Evolutionary conservation across 2,113 vertebrate species (phyloP).

Genomic region (Fregata magnificens): DNA sequence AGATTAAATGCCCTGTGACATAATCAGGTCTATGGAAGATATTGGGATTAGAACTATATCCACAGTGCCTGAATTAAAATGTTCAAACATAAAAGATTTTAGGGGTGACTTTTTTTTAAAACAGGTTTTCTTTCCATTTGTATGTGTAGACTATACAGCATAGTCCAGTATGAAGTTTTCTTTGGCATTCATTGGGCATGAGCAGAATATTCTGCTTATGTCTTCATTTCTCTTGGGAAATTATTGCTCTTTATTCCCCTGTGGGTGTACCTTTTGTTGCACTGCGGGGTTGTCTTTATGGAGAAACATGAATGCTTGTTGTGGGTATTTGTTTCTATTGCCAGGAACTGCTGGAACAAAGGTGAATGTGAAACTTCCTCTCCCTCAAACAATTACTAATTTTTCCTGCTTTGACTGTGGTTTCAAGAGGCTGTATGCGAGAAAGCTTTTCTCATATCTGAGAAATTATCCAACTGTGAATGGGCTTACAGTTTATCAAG

Average conservation of each 20-base stretch:
- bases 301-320: neutral
- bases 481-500: neutral
- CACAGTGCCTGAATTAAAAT: neutral
- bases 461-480: neutral
- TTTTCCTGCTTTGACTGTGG: neutral
- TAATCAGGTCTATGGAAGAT: neutral
- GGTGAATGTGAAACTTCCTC: conserved; percentile 22
- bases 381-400: neutral
- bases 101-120: neutral
- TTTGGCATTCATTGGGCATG: neutral
- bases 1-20: neutral
- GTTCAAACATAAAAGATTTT: neutral
- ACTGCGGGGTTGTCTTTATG: neutral
- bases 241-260: neutral
- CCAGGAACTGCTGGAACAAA: conserved; percentile 40
- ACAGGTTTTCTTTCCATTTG: neutral
- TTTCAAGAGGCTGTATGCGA: neutral
- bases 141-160: neutral
- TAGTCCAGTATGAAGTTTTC: neutral
- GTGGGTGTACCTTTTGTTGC: neutral
- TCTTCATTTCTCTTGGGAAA: conserved; percentile 36
- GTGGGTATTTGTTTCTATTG: neutral
- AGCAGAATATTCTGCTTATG: conserved; percentile 16
- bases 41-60: neutral
- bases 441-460: neutral